Evolutionary conservation across 2,113 vertebrate species (phyloP), one percentile per base, ranked within the genome.

Genomic region (Aegotheles bennettii): DNA sequence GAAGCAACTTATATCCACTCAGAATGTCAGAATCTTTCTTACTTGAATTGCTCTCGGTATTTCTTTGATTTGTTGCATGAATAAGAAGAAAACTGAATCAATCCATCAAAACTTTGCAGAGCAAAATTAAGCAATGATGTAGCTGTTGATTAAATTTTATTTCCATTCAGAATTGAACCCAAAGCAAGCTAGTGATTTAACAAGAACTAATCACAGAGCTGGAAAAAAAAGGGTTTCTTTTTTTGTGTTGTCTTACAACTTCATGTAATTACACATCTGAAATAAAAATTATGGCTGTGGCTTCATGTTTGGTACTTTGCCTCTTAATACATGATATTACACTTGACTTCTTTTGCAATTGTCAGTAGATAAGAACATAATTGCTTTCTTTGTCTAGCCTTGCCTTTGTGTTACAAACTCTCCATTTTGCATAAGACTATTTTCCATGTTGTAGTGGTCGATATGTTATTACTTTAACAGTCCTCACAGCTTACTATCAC

Each of bases 321-420:
- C 47, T 92, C 67, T 87, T 92, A 90, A 92, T 94, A 35, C 42
- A 74, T 43, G 86, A 86, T 94, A 92, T 94, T 88, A 90, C 90
- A 93, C 88, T 94, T 95, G 88, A 92, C 75, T 90, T 53, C 85
- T 92, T 92, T 88, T 90, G 50, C 92, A 93, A 1, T 33, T 96
- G 88, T 61, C 67, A 83, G 25, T 69, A 93, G 96, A 88, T 92
- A 94, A 96, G 92, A 96, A 92, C 33, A 67, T 90, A 96, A 96
- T 96, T 92, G 71, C 79, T 88, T 96, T 94, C 83, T 96, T 95
- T 90, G 57, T 93, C 88, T 94, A 74, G 84, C 42, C 35, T 86
- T 90, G 88, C 25, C 76, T 96, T 95, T 92, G 75, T 92, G 54
- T 54, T 85, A 48, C 73, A 54, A 69, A 33, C 8, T 84, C 63